phyloP scores from a whole-genome alignment of 2,888 invertebrate genomes.

The Caradrina clavipalpis region DNA sequence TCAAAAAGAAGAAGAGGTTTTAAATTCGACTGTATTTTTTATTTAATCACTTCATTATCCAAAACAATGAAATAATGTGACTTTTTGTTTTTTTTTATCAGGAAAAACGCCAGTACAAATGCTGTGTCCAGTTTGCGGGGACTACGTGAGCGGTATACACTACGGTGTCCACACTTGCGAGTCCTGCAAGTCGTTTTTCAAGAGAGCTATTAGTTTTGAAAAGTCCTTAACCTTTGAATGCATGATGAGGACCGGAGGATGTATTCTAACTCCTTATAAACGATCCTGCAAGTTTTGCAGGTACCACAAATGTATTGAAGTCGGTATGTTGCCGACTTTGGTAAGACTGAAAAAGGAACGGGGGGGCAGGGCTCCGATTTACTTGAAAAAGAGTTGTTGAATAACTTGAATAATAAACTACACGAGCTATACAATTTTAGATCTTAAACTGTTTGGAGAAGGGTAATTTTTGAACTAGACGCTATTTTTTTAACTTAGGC shows the following conservation, averaged over 20 bases:
- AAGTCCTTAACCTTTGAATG: slow-evolving; percentile 58
- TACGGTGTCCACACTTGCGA: slow-evolving; percentile 76
- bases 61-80: background rate
- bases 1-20: too few relatives aligned
- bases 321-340: slow-evolving; percentile 70
- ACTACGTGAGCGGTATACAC: slow-evolving; percentile 70
- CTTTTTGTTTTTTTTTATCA: slow-evolving; percentile 7
- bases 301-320: slow-evolving; percentile 69
- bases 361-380: slow-evolving; percentile 47
- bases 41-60: too few relatives aligned
- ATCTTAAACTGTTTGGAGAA: too few relatives aligned
- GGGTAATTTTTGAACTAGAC: too few relatives aligned
- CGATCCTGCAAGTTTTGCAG: slow-evolving; percentile 70
- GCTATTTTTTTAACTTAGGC: too few relatives aligned
- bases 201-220: slow-evolving; percentile 63
- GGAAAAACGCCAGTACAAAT: background rate
- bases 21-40: too few relatives aligned
- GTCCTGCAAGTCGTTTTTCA: slow-evolving; percentile 78
- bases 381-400: slow-evolving; percentile 6
- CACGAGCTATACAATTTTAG: too few relatives aligned
- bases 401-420: background rate
- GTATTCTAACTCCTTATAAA: slow-evolving; percentile 49
- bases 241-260: slow-evolving; percentile 23
- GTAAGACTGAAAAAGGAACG: slow-evolving; percentile 57
- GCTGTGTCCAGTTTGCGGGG: slow-evolving; percentile 74